Conservation (phyloP, 2,797 vertebrate genomes). For the Muraenolepis orangiensis region DNA sequence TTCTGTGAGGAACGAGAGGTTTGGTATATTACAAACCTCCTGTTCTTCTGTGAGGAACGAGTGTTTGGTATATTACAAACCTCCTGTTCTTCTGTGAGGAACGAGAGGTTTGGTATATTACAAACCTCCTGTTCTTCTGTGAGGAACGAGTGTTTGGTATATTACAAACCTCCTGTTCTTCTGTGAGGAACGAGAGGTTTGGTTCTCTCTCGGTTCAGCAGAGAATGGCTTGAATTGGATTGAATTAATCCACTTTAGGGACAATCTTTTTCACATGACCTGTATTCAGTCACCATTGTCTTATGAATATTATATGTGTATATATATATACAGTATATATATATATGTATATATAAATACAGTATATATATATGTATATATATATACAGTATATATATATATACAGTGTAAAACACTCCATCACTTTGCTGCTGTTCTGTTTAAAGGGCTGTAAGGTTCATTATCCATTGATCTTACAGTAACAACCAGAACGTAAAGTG, state of each 20-base stretch:
- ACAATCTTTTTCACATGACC: neutral
- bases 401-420: neutral
- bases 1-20: too few relatives aligned
- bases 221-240: neutral
- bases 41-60: too few relatives aligned
- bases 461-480: neutral
- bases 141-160: too few relatives aligned
- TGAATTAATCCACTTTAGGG: conserved; percentile 9
- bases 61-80: too few relatives aligned
- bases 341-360: too few relatives aligned
- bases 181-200: neutral
- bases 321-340: neutral
- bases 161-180: neutral
- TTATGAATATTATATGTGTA: neutral
- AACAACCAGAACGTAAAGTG: conserved; percentile 4
- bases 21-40: too few relatives aligned
- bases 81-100: too few relatives aligned
- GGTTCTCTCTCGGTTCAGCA: neutral
- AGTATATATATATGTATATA: too few relatives aligned
- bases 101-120: too few relatives aligned
- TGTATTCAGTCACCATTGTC: neutral
- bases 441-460: conserved; percentile 35
- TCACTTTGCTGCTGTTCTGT: conserved; percentile 3
- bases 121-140: too few relatives aligned
- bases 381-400: too few relatives aligned